These are phyloP conservation scores for Heterohyrax brucei DNA, from an alignment of 2,797 vertebrate genomes.

Conservation along the genomic window DNA sequence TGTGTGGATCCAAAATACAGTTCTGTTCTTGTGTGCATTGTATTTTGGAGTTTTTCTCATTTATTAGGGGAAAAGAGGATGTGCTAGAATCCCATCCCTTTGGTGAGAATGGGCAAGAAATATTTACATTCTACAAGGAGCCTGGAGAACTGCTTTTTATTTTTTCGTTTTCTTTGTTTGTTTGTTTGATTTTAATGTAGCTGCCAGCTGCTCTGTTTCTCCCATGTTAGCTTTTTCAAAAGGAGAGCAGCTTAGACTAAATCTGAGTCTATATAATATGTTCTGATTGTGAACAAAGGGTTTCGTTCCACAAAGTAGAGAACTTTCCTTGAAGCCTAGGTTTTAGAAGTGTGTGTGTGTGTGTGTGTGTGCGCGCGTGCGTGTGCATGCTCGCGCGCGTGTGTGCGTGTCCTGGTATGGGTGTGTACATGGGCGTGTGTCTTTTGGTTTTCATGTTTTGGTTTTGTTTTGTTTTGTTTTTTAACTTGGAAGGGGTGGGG, in stretches of 20 bases:
- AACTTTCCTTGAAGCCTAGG: slow-evolving; percentile 90
- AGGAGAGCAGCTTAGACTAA: slow-evolving; percentile 87
- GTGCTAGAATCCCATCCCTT: slow-evolving; percentile 87
- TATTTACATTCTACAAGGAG: slow-evolving; percentile 87
- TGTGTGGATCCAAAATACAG: slow-evolving; percentile 79
- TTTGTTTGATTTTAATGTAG: slow-evolving; percentile 77
- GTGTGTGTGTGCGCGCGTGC: background rate
- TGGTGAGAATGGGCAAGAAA: slow-evolving; percentile 87
- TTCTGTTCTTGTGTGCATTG: slow-evolving; percentile 84
- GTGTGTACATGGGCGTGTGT: slow-evolving; percentile 76
- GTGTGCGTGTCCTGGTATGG: slow-evolving; percentile 72
- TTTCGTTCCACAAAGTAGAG: slow-evolving; percentile 90
- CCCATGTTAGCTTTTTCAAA: slow-evolving; percentile 87
- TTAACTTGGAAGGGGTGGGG: slow-evolving; percentile 82
- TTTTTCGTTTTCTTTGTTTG: slow-evolving; percentile 13
- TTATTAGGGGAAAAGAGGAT: slow-evolving; percentile 79
- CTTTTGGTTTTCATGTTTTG: slow-evolving; percentile 87
- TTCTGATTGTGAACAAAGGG: slow-evolving; percentile 89
- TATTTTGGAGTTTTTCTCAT: slow-evolving; percentile 72
- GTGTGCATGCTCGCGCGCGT: slow-evolving; percentile 64
- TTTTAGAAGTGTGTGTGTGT: slow-evolving; percentile 90
- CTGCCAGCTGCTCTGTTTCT: slow-evolving; percentile 88
- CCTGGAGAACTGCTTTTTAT: slow-evolving; percentile 89
- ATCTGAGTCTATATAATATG: slow-evolving; percentile 87
- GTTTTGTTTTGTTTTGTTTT: slow-evolving; percentile 79